A percentile compares a stretch with the other conserved stretches of the same genome.
phyloP scores from a whole-genome alignment of 2,888 invertebrate species.

The Onthophagus sagittarius region DNA sequence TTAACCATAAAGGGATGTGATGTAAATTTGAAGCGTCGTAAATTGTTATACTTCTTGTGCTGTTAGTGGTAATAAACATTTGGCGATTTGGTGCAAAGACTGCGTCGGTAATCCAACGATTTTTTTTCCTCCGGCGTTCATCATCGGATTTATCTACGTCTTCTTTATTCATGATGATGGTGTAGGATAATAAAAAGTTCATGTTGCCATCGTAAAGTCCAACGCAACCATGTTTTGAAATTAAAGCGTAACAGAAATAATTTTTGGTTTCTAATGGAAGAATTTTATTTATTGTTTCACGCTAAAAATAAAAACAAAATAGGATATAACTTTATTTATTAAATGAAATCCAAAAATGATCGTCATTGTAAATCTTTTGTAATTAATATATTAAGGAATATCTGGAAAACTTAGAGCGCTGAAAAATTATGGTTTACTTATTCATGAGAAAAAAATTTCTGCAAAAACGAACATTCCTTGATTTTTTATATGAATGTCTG shows the following conservation, averaged over 20 bases:
- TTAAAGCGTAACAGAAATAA: slow-evolving; percentile 59
- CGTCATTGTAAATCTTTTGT: not conserved
- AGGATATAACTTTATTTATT: not conserved
- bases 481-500: too few relatives aligned
- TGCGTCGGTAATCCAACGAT: slow-evolving; percentile 62
- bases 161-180: slow-evolving; percentile 53
- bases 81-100: slow-evolving; percentile 56
- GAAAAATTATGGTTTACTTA: too few relatives aligned
- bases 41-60: slow-evolving; percentile 58
- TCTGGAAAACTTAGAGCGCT: too few relatives aligned
- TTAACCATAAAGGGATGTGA: slow-evolving; percentile 56
- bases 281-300: slow-evolving; percentile 57
- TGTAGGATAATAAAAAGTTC: slow-evolving; percentile 52
- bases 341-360: not conserved
- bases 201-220: slow-evolving; percentile 59
- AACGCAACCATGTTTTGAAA: slow-evolving; percentile 58
- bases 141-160: slow-evolving; percentile 47
- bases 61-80: slow-evolving; percentile 54
- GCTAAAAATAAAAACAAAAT: slow-evolving; percentile 46
- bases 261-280: slow-evolving; percentile 54
- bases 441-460: too few relatives aligned
- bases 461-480: too few relatives aligned
- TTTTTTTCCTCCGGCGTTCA: slow-evolving; percentile 47
- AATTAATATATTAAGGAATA: too few relatives aligned
- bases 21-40: slow-evolving; percentile 58